phyloP scores from a whole-genome alignment of 2,888 invertebrate genomes.

The Tachystola acroxantha region DNA sequence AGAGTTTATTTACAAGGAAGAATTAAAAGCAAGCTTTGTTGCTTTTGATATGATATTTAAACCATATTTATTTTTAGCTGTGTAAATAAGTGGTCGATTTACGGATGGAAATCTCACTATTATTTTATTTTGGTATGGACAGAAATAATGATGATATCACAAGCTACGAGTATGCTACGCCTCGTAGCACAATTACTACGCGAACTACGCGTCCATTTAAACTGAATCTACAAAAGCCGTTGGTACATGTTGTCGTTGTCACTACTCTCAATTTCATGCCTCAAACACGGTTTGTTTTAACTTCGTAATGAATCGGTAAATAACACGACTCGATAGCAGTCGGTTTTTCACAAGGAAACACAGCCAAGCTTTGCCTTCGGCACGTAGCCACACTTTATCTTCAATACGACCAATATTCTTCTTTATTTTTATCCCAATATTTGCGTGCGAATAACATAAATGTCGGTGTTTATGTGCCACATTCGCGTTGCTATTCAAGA shows the following conservation, averaged over 20 bases:
- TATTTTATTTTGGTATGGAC: too few species aligned
- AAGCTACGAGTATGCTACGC: too few species aligned
- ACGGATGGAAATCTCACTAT: too few species aligned
- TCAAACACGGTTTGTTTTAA: conserved; percentile 1
- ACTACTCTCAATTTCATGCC: neutral
- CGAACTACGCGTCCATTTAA: too few species aligned
- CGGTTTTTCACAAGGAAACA: conserved; percentile 3
- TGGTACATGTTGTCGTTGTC: too few species aligned
- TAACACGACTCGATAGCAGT: neutral
- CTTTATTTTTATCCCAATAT: conserved; percentile 41
- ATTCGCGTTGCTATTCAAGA: conserved; percentile 52
- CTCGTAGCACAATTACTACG: too few species aligned
- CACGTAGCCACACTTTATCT: conserved; percentile 19
- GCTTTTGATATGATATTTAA: too few species aligned
- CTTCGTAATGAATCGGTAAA: neutral
- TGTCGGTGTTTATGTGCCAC: conserved; percentile 51
- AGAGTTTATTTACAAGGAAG: conserved; percentile 1
- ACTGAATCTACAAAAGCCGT: too few species aligned
- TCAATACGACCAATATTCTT: conserved; percentile 11
- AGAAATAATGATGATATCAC: too few species aligned
- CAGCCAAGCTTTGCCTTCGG: conserved; percentile 13
- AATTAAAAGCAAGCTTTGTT: too few species aligned
- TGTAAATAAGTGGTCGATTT: too few species aligned
- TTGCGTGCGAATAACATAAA: conserved; percentile 54
- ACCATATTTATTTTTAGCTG: too few species aligned